These are phyloP conservation scores for Carposina sasakii DNA, from an alignment of 1,140 invertebrate species.

Conservation along the genomic window DNA sequence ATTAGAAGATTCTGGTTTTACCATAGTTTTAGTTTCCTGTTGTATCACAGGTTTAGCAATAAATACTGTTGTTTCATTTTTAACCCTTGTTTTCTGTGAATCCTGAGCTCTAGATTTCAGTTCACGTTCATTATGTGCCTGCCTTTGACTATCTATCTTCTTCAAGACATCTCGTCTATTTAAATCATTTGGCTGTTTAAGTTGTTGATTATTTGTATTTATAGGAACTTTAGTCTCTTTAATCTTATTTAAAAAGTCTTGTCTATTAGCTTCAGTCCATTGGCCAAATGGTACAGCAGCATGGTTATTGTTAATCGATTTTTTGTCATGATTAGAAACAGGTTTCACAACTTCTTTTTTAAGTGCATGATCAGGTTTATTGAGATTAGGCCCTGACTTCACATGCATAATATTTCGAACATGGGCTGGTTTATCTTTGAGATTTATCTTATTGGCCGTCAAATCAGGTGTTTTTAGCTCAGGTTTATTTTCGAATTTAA, in stretches of 20 bases:
- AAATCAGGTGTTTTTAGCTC: no score
- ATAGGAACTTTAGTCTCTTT: conserved; percentile 51
- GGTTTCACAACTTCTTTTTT: no score
- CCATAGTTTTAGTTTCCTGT: conserved; percentile 24
- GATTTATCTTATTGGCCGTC: no score
- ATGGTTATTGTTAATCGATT: conserved; percentile 41
- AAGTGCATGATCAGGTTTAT: no score
- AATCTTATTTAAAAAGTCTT: conserved; percentile 64
- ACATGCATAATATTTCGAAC: no score
- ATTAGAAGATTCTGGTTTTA: conserved; percentile 14
- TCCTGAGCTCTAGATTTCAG: conserved; percentile 40
- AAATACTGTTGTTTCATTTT: conserved; percentile 40
- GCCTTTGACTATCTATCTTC: conserved; percentile 61
- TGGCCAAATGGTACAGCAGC: conserved; percentile 58
- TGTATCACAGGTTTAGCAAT: conserved; percentile 33
- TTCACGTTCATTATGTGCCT: conserved; percentile 31
- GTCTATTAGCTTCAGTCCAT: conserved; percentile 62
- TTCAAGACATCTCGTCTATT: conserved; percentile 60
- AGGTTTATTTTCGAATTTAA: no score
- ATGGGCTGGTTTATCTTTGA: no score
- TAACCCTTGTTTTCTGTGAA: conserved; percentile 33
- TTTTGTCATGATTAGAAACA: no score
- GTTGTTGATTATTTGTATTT: conserved; percentile 52
- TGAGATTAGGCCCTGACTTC: no score
- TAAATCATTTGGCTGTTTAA: conserved; percentile 63